Evolutionary conservation across 2,113 vertebrate species (phyloP).

Genomic region (Cryptomyrus ogoouensis): DNA sequence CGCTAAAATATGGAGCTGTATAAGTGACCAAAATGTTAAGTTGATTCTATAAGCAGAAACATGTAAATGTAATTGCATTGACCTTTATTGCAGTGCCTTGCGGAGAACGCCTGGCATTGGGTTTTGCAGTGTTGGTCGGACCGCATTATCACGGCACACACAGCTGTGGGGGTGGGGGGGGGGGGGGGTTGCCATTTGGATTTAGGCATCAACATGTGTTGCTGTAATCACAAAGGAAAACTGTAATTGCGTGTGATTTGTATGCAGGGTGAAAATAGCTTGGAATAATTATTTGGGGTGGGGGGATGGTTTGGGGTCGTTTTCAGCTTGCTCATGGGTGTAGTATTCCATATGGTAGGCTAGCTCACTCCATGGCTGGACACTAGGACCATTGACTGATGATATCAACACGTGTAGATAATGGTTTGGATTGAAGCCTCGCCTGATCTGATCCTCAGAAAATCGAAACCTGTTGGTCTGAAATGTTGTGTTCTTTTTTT

Average conservation of each 20-base stretch:
- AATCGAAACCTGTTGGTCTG: background rate
- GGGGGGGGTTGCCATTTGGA: background rate
- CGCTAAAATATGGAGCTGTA: background rate
- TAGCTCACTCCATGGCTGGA: background rate
- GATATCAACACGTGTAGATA: background rate
- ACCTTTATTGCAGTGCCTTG: conserved; percentile 2
- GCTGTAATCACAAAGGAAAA: conserved; percentile 2
- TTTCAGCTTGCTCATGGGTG: background rate
- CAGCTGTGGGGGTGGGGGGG: background rate
- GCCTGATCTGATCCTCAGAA: background rate
- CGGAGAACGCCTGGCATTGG: background rate
- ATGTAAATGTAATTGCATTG: conserved; percentile 16
- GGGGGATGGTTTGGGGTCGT: background rate
- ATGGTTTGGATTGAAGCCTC: background rate
- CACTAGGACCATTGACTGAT: background rate
- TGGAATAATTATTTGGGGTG: background rate
- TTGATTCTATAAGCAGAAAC: background rate
- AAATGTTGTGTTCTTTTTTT: background rate
- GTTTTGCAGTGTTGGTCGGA: background rate
- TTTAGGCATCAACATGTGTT: conserved; percentile 7
- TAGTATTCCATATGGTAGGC: background rate
- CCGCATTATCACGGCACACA: background rate
- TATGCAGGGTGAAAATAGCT: conserved; percentile 4
- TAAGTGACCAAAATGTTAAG: background rate
- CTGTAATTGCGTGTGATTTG: conserved; percentile 9